phyloP scores from a whole-genome alignment of 1,140 invertebrate genomes.

The Amphibalanus amphitrite region DNA sequence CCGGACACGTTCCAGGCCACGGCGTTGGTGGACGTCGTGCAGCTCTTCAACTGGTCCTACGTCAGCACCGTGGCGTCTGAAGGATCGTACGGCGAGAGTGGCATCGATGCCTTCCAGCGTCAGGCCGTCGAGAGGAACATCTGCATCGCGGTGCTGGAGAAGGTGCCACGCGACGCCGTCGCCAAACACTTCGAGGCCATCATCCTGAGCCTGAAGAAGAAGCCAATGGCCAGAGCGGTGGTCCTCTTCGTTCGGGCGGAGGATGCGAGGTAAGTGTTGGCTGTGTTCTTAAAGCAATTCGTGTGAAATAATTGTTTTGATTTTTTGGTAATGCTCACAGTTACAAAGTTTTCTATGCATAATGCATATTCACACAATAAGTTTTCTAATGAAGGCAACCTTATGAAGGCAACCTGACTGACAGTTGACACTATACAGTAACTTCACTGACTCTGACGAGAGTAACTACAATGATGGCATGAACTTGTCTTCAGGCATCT shows the following conservation, averaged over 20 bases:
- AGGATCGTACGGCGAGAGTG: conserved; percentile 42
- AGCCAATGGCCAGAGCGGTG: conserved; percentile 42
- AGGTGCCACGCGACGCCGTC: conserved; percentile 41
- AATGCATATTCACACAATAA: no score
- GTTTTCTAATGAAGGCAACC: no score
- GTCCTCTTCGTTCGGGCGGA: conserved; percentile 51
- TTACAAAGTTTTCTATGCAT: no score
- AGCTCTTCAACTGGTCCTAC: conserved; percentile 42
- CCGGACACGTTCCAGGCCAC: conserved; percentile 30
- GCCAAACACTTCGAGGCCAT: conserved; percentile 41
- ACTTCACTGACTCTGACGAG: no score
- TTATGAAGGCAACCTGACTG: no score
- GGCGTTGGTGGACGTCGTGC: conserved; percentile 38
- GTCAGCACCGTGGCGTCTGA: conserved; percentile 41
- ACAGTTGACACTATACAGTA: no score
- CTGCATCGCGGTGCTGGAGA: conserved; percentile 54
- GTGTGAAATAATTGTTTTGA: no score
- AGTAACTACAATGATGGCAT: no score
- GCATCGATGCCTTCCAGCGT: conserved; percentile 43
- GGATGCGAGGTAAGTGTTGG: conserved; percentile 32
- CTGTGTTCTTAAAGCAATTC: no score
- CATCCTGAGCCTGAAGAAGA: conserved; percentile 38
- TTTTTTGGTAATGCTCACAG: no score
- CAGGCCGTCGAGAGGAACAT: conserved; percentile 46
- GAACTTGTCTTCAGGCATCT: no score